Evolutionary conservation across 2,797 vertebrate genomes (phyloP), one percentile per base, ranked within the genome.

Genomic region (Selene dorsalis): DNA sequence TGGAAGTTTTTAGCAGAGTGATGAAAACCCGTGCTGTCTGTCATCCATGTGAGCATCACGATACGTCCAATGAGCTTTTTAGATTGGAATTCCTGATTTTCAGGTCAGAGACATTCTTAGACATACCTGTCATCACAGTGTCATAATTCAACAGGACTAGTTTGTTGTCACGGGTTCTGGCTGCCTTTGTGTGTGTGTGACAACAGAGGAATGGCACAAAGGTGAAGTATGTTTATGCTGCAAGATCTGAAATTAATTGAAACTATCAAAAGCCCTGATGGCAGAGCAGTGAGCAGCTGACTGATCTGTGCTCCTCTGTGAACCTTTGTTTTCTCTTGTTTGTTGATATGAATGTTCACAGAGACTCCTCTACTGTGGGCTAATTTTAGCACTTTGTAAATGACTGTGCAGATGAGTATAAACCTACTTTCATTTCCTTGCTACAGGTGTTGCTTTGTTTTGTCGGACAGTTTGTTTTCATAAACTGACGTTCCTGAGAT

Each of bases 41-140:
- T 69, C 47, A 56, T 47, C 62, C 2, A 43, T 11, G 58, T 45
- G 24, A 60, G 47, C 47, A 28, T 62, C n/a, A 57, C 9, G 20
- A 22, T 57, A 17, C 61, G 50, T 83, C 72, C 71, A 17, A 16
- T 32, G 68, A 84, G 66, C 45, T 76, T 84, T 68, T 65, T 38
- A 89, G 85, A 89, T 88, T 50, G 77, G 67, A 91, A 92, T 92
- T 88, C 75, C 68, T 84, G 87, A 89, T 90, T 70, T 83, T 77
- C 59, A 77, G 69, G 77, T 83, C 70, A 77, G 22, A 62, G 52
- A 58, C 83, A 91, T 92, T 87, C 83, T 67, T 66, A 68, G 22
- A 70, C 77, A 26, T 41, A 67, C 38, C 52, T 77, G 81, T 90
- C 84, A 69, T 85, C 62, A 50, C 69, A 73, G 77, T 78, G 86